These are phyloP conservation scores for Damaliscus lunatus DNA, from an alignment of 2,113 vertebrate species.

Conservation along the genomic window DNA sequence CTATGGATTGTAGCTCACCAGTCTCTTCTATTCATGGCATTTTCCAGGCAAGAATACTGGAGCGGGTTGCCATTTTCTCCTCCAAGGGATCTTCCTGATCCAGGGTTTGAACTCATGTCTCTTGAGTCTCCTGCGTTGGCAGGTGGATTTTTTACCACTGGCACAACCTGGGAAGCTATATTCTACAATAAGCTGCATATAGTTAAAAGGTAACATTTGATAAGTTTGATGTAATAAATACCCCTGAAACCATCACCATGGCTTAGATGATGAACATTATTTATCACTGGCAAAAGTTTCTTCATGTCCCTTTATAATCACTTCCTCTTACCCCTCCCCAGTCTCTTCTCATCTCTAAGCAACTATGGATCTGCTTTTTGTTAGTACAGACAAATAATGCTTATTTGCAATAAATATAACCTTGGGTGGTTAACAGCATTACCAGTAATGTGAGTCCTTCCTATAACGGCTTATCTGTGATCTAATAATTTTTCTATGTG, in stretches of 20 bases:
- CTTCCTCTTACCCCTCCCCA: no score
- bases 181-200: no score
- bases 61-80: background rate
- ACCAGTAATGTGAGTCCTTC: background rate
- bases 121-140: background rate
- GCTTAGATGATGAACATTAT: no score
- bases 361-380: no score
- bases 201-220: no score
- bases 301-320: no score
- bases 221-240: no score
- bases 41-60: background rate
- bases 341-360: no score
- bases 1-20: background rate
- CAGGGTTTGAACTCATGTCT: background rate
- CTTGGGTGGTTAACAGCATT: background rate
- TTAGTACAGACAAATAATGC: no score
- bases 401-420: constrained; percentile 11
- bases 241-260: no score
- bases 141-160: background rate
- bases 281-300: no score
- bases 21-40: background rate
- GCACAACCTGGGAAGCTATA: no score
- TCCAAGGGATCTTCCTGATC: background rate
- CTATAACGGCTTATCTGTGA: background rate
- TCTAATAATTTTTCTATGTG: background rate